Base-by-base conservation (phyloP, 2,888 invertebrate genomes). In the Agrilus biguttatus region DNA sequence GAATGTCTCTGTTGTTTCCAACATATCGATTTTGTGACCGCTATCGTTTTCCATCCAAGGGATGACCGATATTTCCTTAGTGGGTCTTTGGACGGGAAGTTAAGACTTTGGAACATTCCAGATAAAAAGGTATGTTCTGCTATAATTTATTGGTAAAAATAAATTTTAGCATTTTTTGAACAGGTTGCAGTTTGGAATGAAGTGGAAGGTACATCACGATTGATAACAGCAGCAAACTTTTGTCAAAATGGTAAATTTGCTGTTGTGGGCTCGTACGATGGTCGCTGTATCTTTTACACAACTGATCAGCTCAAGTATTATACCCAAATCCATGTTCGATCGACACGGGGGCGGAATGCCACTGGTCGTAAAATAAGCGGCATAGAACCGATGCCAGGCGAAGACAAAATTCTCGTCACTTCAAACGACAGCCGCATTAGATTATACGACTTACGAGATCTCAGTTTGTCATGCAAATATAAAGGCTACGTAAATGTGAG, bases 1-100 rank as follows among this genome's bases (percentile, higher is more conserved):
- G 97, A 98, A 65, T 98, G 98, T 61, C 75, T 98, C 1, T 98
- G 97, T 62, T 95, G 95, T 61, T 98, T 98, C 68, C 96, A 97
- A 62, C 98, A 98, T 62, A 93, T 96, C 50, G 97, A 98, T 69
- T 97, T 97, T 64, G 97, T 98, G 42, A 97, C 98, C 0, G 95
- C 97, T 1, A 96, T 98, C 55, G 96, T 91, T 42, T 98, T 98
- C 66, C 95, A 98, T 69, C 98, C 98, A 1, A 73, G 86, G 43
- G 88, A 88, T 56, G 88, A 88, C 62, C 68, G 87, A 21, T 82
- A 96, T 66, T 98, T 98, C 67, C 70, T 98, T 33, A 96, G 95
- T 46, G 98, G 98, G 13, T 95, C 95, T 14, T 69, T 99, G 38
- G 98, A 98, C 66, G 97, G 98, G 2, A 98, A 97, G 68, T 71